Base-by-base conservation (phyloP, 2,113 vertebrate genomes). In the Semicossyphus pulcher region DNA sequence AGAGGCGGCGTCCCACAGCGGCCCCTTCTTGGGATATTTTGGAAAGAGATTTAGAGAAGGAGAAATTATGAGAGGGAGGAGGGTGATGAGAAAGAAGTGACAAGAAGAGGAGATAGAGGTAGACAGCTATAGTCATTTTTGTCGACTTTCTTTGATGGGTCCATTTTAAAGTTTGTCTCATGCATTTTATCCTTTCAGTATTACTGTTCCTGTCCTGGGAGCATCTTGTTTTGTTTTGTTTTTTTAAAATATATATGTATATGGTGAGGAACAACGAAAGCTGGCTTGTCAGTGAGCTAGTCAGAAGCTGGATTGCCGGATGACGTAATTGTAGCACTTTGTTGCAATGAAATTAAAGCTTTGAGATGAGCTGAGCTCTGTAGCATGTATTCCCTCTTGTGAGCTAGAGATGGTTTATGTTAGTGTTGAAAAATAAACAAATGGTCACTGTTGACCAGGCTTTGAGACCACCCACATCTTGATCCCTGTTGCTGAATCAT, bases 341-440 rank as follows among this genome's bases (percentile, higher is more conserved):
- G 53, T 70, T 81, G 68, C 62, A 76, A 75, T 73, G 58, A 77
- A 67, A 57, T 41, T 61, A 76, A 53, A 51, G 49, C 56, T 62
- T 86, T 78, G 51, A 28, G 59, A 84, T 74, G 85, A 80, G 71
- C 86, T 86, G 79, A 78, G 83, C 85, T 84, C 79, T 83, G 66
- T 52, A 69, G 76, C 49, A 42, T n/a, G 26, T 66, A 39, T 54
- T 48, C 54, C 51, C 51, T 56, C 28, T 62, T 58, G 74, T 63
- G 66, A 77, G 62, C 34, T 73, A 67, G 39, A 84, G 26, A 62
- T 77, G 58, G 51, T 63, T 44, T 54, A 21, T 72, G 45, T 78
- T 81, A 71, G 44, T 80, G 56, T 78, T 73, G 61, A 78, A 37
- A 34, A 72, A 76, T 68, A 74, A 82, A 83, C 84, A 89, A 83